These are phyloP conservation scores for Theretra japonica DNA, from an alignment of 2,888 invertebrate genomes.

Conservation along the genomic window DNA sequence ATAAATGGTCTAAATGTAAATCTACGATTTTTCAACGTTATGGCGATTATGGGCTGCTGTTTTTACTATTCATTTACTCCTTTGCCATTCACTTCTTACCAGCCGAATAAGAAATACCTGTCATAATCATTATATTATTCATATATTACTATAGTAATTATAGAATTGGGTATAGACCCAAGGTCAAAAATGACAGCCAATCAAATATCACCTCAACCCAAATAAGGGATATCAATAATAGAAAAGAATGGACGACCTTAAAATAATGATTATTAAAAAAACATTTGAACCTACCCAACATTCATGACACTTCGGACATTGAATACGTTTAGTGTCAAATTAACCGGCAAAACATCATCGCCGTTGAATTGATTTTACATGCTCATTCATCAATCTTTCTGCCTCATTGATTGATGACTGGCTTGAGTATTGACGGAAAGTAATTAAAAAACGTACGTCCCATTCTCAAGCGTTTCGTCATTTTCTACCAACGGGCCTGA, in stretches of 20 bases:
- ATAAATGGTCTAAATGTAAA: too few species aligned
- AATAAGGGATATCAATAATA: neutral
- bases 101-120: too few species aligned
- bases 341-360: conserved; percentile 76
- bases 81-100: too few species aligned
- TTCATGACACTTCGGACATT: conserved; percentile 35
- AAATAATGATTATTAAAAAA: conserved; percentile 12
- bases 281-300: conserved; percentile 1
- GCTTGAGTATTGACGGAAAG: conserved; percentile 70
- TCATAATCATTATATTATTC: too few species aligned
- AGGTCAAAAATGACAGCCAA: neutral
- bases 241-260: neutral
- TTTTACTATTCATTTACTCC: too few species aligned
- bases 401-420: conserved; percentile 81
- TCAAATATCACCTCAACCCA: neutral
- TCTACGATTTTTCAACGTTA: too few species aligned
- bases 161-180: too few species aligned
- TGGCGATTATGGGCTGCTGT: too few species aligned
- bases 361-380: conserved; percentile 74
- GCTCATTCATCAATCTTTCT: conserved; percentile 76
- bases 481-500: conserved; percentile 46
- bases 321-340: conserved; percentile 79
- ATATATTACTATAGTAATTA: neutral
- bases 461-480: conserved; percentile 55
- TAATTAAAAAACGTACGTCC: conserved; percentile 74